Conservation (phyloP, 92 coral and sea anemone species). For the Paramuricea clavata region DNA sequence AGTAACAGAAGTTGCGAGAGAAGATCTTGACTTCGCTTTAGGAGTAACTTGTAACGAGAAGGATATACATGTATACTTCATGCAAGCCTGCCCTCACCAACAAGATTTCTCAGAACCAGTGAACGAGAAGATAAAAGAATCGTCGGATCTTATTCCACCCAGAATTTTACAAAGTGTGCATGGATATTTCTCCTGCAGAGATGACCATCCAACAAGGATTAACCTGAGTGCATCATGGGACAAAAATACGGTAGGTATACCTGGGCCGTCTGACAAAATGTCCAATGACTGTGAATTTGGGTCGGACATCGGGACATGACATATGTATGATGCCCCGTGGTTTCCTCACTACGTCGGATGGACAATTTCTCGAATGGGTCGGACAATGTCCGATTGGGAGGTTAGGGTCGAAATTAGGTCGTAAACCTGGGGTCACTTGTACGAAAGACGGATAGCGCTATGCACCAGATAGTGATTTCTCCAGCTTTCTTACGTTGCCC, state of each 20-base stretch:
- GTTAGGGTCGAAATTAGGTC: too few species aligned
- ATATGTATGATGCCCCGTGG: too few species aligned
- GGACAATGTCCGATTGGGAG: too few species aligned
- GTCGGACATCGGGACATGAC: too few species aligned
- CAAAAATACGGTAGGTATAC: not conserved
- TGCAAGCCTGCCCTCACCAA: slow-evolving; percentile 16
- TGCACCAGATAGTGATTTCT: too few species aligned
- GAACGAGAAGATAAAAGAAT: not conserved
- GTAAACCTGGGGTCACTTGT: too few species aligned
- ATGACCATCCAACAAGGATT: slow-evolving; percentile 7
- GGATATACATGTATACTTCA: not conserved
- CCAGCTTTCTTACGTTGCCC: too few species aligned
- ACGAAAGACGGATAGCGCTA: too few species aligned
- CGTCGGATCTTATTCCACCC: not conserved
- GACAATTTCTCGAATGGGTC: too few species aligned
- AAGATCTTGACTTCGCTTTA: not conserved
- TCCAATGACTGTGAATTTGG: too few species aligned
- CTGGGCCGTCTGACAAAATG: too few species aligned
- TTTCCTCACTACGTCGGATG: too few species aligned
- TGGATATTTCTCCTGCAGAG: not conserved
- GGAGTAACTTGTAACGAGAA: not conserved
- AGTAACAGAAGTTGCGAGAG: not conserved
- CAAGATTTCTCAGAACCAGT: slow-evolving; percentile 11
- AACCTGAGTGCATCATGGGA: not conserved
- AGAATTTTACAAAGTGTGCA: slow-evolving; percentile 16